These are phyloP conservation scores for Herminia tarsipennalis DNA, from an alignment of 2,888 invertebrate species.

Conservation along the genomic window DNA sequence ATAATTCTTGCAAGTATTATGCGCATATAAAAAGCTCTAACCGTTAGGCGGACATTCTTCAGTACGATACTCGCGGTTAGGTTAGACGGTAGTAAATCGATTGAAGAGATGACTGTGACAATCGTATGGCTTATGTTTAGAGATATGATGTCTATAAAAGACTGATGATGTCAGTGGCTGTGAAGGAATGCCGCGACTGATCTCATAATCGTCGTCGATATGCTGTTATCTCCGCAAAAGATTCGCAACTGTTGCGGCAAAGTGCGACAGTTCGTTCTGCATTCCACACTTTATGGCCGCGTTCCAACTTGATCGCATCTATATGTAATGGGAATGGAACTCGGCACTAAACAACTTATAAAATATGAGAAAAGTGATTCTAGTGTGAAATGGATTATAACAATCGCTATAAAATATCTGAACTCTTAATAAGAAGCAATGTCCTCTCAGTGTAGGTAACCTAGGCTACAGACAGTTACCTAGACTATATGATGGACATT, in stretches of 20 bases:
- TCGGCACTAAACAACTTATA: constrained; percentile 5
- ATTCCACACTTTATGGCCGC: constrained; percentile 41
- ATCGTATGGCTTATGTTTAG: constrained; percentile 29
- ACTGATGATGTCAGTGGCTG: constrained; percentile 33
- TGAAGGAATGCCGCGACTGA: constrained; percentile 44
- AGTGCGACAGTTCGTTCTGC: constrained; percentile 40
- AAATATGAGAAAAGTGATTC: not conserved
- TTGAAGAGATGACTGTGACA: constrained; percentile 41
- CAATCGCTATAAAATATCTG: no score
- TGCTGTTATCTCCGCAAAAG: constrained; percentile 34
- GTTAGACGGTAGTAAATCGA: constrained; percentile 34
- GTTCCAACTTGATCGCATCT: constrained; percentile 39
- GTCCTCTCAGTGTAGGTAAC: no score
- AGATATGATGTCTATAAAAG: constrained; percentile 52
- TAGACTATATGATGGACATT: no score
- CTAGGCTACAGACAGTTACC: no score
- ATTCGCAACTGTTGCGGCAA: constrained; percentile 28
- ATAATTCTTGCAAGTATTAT: constrained; percentile 15
- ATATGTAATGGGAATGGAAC: constrained; percentile 11
- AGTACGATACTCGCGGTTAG: constrained; percentile 23
- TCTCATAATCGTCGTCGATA: constrained; percentile 33
- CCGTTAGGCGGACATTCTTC: constrained; percentile 42
- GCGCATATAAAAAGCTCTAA: constrained; percentile 20
- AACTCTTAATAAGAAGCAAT: no score
- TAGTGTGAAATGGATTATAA: no score